phyloP scores from a whole-genome alignment of 2,113 vertebrate species.

The Puffinus mauretanicus region DNA sequence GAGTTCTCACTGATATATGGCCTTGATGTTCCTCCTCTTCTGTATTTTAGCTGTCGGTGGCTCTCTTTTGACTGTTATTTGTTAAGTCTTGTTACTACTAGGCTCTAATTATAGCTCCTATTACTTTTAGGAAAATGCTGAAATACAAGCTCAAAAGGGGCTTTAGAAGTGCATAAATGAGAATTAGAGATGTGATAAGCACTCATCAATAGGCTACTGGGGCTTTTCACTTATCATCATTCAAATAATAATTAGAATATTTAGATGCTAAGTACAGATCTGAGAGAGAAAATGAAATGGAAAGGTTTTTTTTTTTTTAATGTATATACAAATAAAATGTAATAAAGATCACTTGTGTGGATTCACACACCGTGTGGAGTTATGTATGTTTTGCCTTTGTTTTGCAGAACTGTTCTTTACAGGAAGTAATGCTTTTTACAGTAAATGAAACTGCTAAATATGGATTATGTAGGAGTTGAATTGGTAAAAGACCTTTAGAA shows the following conservation, averaged over 20 bases:
- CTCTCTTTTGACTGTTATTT: slow-evolving; percentile 52
- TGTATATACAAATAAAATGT: slow-evolving; percentile 5
- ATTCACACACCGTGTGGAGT: not conserved
- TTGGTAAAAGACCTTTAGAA: not conserved
- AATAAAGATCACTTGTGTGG: not conserved
- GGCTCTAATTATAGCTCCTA: slow-evolving; percentile 50
- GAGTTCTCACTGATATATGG: not conserved
- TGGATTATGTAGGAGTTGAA: slow-evolving; percentile 32
- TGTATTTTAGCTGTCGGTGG: slow-evolving; percentile 2
- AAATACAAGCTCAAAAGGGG: slow-evolving; percentile 28
- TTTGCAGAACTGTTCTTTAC: slow-evolving; percentile 16
- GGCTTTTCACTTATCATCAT: slow-evolving; percentile 36
- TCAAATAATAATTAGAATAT: slow-evolving; percentile 67
- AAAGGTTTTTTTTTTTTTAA: not conserved
- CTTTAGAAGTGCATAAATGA: slow-evolving; percentile 45
- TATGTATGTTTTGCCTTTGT: slow-evolving; percentile 12
- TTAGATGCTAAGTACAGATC: slow-evolving; percentile 39
- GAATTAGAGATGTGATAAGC: slow-evolving; percentile 52
- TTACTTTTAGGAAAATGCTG: slow-evolving; percentile 44
- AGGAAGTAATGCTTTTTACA: slow-evolving; percentile 42
- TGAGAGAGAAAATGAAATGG: slow-evolving; percentile 23
- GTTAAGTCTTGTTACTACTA: slow-evolving; percentile 24
- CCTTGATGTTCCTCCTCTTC: not conserved
- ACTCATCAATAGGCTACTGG: slow-evolving; percentile 7
- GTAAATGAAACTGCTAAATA: slow-evolving; percentile 44